Base-by-base conservation (phyloP, 2,888 invertebrate genomes). In the Scelioninae gen. 2 region DNA sequence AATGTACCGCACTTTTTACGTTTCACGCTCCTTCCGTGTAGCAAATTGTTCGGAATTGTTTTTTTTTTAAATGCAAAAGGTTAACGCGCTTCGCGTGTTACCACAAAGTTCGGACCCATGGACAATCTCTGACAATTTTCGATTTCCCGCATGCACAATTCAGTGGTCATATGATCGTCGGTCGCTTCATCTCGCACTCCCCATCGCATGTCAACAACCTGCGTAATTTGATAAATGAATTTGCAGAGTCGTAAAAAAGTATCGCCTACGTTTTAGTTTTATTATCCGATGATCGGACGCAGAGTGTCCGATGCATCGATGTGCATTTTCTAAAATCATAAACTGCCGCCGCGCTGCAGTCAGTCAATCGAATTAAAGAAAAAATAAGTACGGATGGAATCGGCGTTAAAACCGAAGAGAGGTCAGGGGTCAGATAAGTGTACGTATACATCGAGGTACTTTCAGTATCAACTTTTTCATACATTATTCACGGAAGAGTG, bases 141-240 rank as follows among this genome's bases (percentile, higher is more conserved):
- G 74, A 98, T 98, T 88, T 98, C 98, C 75, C 95, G 91, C 96
- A 98, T 97, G 84, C 98, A 98, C 0, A 98, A 90, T 81, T 97
- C 96, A 0, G 98, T 98, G 15, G 98, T 98, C 97, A 97, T 97
- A 88, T 98, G 98, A 91, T 98, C 98, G 82, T 98, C 98, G 0
- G 98, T 98, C 0, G 98, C 97, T 87, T 98, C 98, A 83, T 98
- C 98, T 81, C 98, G 89, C 0, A 98, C 97, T 3, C 98, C 98
- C 98, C 98, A 98, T 81, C 98, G 90, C 98, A 98, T 98, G 87
- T 98, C 98, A 22, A 98, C 98, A 2, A 98, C 97, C 73, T 73
- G 31, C n/a, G 22, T 35, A 41, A 57, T 45, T 63, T 9, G 53
- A 53, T 52, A 68, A 58, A 48, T 37, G 45, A 68, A 58, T 68